Base-by-base conservation (phyloP, 1,140 invertebrate species). In the Drosophila tsacasi region DNA sequence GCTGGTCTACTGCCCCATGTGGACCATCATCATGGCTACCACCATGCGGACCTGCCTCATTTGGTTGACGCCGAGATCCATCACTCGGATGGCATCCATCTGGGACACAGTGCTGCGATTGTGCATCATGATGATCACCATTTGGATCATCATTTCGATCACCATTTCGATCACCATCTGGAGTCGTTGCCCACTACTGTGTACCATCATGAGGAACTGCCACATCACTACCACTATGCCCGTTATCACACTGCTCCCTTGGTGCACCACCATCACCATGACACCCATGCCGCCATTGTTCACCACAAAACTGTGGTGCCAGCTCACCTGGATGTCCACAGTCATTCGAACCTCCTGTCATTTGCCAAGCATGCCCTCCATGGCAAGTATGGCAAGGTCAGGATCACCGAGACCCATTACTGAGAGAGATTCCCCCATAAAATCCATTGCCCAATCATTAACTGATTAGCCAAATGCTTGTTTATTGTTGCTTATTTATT, bases 351-450 rank as follows among this genome's bases (percentile, higher is more conserved):
- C 66, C 60, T 92, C 15, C 49, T 92, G 71, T 75, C 91, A 75
- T 90, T 92, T 61, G 91, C 91, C 74, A 92, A 92, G 27, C 91
- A 92, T 55, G 79, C 91, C 39, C 69, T 92, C 54, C 91, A 92
- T 27, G 91, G 87, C 39, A 92, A 92, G 61, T 92, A 82, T 27
- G 91, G 91, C 66, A 92, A 92, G 63, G 87, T 92, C 44, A 79
- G 76, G 65, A 91, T 92, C 60, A 92, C 89, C 27, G 91, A 92
- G 76, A 92, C 85, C 19, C 91, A 91, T 84, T 92, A 92, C 61
- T 92, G 65, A 89, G 74, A 89, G 74, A 76, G 79, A 87, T 91
- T 86, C 81, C 89, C 37, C 50, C n/a, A 35, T 23, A 23, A 37
- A 44, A 65, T 69, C 59, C 64, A 65, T 46, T 71, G 67, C 25